A percentile compares a stretch with the other conserved stretches of the same genome.
phyloP scores from a whole-genome alignment of 2,113 vertebrate species.

The Salminus brasiliensis region DNA sequence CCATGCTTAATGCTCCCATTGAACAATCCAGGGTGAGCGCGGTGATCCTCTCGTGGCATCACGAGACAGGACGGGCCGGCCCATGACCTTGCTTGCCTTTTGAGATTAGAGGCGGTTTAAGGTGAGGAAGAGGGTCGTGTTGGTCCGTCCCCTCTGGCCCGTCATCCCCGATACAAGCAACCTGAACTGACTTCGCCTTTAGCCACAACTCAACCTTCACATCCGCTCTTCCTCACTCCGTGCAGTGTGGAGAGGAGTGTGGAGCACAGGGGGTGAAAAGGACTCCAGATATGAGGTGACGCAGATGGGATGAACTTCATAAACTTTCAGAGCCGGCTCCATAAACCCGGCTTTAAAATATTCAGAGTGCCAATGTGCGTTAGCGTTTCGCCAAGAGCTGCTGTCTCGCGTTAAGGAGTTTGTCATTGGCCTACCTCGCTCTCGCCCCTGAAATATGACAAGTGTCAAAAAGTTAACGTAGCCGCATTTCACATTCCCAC shows the following conservation, averaged over 20 bases:
- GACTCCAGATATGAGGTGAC: conserved; percentile 59
- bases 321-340: conserved; percentile 61
- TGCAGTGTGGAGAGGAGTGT: conserved; percentile 52
- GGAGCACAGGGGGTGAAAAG: conserved; percentile 48
- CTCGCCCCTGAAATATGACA: not conserved
- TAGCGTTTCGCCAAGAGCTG: not conserved
- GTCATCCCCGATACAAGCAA: conserved; percentile 69
- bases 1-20: not conserved
- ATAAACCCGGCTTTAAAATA: conserved; percentile 58
- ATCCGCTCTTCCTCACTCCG: conserved; percentile 69
- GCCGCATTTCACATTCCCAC: not conserved
- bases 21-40: conserved; percentile 47
- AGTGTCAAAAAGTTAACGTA: not conserved
- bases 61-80: conserved; percentile 65
- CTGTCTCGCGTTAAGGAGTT: not conserved
- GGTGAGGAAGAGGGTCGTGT: conserved; percentile 65
- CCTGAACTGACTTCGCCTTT: conserved; percentile 70
- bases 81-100: conserved; percentile 69
- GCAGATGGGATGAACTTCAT: conserved; percentile 69
- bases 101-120: conserved; percentile 67
- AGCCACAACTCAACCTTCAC: conserved; percentile 73
- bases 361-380: not conserved
- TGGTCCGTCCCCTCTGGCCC: conserved; percentile 59
- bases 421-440: not conserved
- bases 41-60: conserved; percentile 67